Evolutionary conservation across 2,888 invertebrate species (phyloP).

Genomic region (Epistrophe grossulariae): DNA sequence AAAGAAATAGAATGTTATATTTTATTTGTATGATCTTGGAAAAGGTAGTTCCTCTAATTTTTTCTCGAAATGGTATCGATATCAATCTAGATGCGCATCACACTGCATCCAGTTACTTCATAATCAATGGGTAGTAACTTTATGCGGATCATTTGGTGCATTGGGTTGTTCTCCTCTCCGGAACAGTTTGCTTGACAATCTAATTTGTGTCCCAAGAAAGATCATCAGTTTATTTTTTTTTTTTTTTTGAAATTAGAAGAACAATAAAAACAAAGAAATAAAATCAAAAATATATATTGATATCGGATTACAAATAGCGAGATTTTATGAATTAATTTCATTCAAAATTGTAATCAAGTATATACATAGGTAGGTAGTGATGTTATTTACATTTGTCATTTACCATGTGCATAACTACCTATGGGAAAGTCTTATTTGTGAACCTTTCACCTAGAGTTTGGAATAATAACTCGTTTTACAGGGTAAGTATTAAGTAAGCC

Average conservation of each 20-base stretch:
- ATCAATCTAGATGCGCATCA: conserved; percentile 58
- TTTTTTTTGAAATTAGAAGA: neutral
- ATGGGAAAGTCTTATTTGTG: neutral
- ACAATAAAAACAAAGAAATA: conserved; percentile 65
- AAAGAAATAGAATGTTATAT: conserved; percentile 15
- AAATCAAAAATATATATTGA: conserved; percentile 59
- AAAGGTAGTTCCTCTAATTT: conserved; percentile 62
- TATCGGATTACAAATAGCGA: conserved; percentile 60
- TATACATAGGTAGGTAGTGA: conserved; percentile 15
- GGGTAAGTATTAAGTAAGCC: too few species aligned
- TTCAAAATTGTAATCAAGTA: conserved; percentile 51
- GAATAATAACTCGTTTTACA: neutral
- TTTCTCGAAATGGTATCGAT: conserved; percentile 54
- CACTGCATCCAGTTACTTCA: conserved; percentile 26
- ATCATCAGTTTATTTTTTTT: conserved; percentile 39
- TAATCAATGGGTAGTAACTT: conserved; percentile 47
- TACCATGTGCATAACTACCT: neutral
- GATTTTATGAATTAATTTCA: conserved; percentile 59
- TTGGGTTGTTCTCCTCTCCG: conserved; percentile 1
- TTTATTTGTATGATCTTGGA: conserved; percentile 8
- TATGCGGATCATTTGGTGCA: conserved; percentile 16
- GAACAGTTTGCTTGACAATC: conserved; percentile 66
- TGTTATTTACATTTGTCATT: conserved; percentile 12
- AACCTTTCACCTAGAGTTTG: neutral
- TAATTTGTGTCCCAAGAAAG: conserved; percentile 52